phyloP scores from a whole-genome alignment of 2,797 vertebrate genomes.

The Choloepus didactylus region DNA sequence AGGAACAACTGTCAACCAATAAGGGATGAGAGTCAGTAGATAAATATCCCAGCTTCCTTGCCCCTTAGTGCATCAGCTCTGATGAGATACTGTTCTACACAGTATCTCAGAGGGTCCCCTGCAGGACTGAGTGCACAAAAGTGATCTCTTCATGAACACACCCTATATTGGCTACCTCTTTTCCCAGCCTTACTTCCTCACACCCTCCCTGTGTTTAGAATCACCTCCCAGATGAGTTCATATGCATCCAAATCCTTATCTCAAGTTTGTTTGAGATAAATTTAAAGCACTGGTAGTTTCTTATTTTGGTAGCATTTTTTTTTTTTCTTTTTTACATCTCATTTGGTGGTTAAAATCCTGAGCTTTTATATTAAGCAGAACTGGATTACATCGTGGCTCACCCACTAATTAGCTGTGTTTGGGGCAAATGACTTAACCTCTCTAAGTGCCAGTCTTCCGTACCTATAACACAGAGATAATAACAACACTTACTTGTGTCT shows the following conservation, averaged over 20 bases:
- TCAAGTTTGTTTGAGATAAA: not conserved
- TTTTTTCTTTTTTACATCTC: not conserved
- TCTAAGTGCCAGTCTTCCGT: not conserved
- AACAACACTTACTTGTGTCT: not conserved
- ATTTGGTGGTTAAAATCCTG: slow-evolving; percentile 2
- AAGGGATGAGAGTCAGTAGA: not conserved
- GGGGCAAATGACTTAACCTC: not conserved
- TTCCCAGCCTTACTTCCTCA: not conserved
- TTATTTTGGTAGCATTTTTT: not conserved
- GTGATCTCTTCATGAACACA: too few relatives aligned
- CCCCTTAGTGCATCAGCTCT: not conserved
- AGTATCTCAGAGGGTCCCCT: not conserved
- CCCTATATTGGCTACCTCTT: not conserved
- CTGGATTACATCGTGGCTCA: not conserved
- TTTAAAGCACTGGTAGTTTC: not conserved
- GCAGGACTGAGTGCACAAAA: not conserved
- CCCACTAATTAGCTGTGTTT: slow-evolving; percentile 6
- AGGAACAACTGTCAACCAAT: not conserved
- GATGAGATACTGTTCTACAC: not conserved
- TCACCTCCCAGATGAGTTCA: not conserved
- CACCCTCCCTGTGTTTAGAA: not conserved
- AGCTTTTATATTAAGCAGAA: not conserved
- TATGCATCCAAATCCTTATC: not conserved
- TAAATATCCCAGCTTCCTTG: not conserved
- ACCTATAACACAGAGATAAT: not conserved